These are phyloP conservation scores for Saimiri boliviensis DNA, from an alignment of 2,113 vertebrate genomes.

Conservation along the genomic window DNA sequence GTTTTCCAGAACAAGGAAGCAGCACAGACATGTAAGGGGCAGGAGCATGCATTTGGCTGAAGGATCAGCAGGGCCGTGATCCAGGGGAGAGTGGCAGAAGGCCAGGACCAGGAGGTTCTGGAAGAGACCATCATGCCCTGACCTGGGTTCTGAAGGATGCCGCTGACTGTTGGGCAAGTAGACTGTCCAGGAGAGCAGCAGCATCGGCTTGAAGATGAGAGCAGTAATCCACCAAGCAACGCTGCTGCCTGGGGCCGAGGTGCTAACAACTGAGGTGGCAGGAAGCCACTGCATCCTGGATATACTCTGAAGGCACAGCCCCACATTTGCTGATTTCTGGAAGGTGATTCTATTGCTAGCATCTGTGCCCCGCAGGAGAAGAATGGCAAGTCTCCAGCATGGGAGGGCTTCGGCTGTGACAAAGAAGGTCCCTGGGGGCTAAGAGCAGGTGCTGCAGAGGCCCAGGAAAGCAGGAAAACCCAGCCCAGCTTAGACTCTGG, in stretches of 20 bases:
- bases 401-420: fast-evolving
- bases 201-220: fast-evolving
- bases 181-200: background rate
- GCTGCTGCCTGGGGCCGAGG: fast-evolving
- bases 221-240: fast-evolving
- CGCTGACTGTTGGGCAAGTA: background rate
- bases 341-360: too few relatives aligned
- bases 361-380: background rate
- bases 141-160: too few relatives aligned
- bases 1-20: background rate
- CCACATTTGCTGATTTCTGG: fast-evolving
- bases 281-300: background rate
- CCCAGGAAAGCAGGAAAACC: background rate
- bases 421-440: too few relatives aligned
- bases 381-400: background rate
- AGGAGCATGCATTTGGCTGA: background rate
- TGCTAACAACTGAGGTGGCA: fast-evolving
- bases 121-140: background rate
- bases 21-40: fast-evolving
- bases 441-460: background rate
- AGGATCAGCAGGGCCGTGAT: background rate
- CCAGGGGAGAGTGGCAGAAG: background rate
- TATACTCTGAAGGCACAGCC: background rate
- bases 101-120: background rate
- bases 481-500: background rate